These are phyloP conservation scores for Bursaphelenchus mucronatus DNA, from an alignment of 1,140 invertebrate species.

Conservation along the genomic window DNA sequence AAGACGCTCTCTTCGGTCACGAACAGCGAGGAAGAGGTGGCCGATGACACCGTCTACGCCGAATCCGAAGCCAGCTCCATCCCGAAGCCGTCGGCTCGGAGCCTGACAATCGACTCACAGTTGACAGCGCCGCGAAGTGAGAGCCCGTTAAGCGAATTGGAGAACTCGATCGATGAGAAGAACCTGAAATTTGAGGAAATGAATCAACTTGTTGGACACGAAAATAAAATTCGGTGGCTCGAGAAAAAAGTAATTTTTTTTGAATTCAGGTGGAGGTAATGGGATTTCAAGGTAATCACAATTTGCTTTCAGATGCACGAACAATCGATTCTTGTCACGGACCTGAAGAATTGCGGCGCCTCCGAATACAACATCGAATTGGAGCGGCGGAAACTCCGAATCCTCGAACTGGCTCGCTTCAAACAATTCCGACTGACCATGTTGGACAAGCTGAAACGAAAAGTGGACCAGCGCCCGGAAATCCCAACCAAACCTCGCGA, in stretches of 20 bases:
- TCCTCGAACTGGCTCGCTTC: conserved; percentile 51
- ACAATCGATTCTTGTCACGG: conserved; percentile 49
- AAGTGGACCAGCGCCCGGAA: conserved; percentile 16
- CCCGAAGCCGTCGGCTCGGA: background rate
- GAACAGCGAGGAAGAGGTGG: conserved; percentile 70
- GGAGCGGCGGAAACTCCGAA: conserved; percentile 51
- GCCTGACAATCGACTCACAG: background rate
- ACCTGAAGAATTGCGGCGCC: conserved; percentile 38
- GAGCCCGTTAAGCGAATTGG: background rate
- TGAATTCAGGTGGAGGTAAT: background rate
- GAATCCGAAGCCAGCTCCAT: conserved; percentile 31
- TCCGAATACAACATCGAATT: conserved; percentile 47
- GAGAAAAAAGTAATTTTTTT: conserved; percentile 38
- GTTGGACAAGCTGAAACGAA: conserved; percentile 46
- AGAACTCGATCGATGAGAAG: background rate
- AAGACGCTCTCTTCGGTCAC: conserved; percentile 90
- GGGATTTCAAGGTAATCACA: background rate
- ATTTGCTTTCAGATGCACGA: conserved; percentile 48
- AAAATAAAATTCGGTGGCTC: conserved; percentile 40
- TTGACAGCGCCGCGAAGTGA: background rate
- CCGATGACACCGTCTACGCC: conserved; percentile 66
- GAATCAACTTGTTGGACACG: conserved; percentile 28
- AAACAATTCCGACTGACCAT: conserved; percentile 55
- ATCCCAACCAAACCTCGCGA: background rate
- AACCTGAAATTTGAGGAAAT: conserved; percentile 27